Percentiles rank a stretch among this genome's conserved stretches.
phyloP scores from a whole-genome alignment of 2,113 vertebrate genomes.

The Vidua chalybeata region DNA sequence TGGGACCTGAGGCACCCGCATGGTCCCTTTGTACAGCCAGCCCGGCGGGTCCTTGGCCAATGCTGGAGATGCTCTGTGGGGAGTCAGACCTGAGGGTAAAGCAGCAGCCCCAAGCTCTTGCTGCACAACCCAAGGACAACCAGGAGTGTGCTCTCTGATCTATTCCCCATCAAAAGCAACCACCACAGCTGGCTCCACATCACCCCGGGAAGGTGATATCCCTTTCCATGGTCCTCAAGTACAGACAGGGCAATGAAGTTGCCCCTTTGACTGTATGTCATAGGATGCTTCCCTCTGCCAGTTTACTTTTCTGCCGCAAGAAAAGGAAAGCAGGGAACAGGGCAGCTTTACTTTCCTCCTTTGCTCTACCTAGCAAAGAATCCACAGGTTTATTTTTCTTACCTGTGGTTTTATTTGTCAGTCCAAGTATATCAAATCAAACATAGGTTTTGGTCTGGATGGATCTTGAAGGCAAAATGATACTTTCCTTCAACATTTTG shows the following conservation, averaged over 20 bases:
- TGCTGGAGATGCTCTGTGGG: accelerated
- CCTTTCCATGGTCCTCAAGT: neutral
- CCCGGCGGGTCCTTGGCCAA: accelerated
- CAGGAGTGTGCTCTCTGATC: accelerated
- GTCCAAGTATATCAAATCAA: slow-evolving; percentile 69
- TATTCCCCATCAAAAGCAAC: neutral
- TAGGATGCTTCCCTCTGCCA: slow-evolving; percentile 38
- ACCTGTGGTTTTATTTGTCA: slow-evolving; percentile 62
- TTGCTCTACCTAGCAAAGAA: slow-evolving; percentile 6
- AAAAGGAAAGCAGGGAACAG: neutral
- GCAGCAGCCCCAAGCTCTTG: neutral
- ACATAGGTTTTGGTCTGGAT: slow-evolving; percentile 33
- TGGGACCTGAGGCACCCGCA: neutral
- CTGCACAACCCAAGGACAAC: neutral
- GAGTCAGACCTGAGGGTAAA: neutral
- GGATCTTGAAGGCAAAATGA: slow-evolving; percentile 40
- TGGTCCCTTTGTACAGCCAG: neutral
- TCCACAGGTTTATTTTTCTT: slow-evolving; percentile 48
- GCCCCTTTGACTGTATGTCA: neutral
- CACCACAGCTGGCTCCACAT: neutral
- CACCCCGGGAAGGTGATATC: neutral
- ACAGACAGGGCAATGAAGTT: neutral
- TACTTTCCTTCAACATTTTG: slow-evolving; percentile 14
- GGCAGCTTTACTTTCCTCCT: slow-evolving; percentile 23
- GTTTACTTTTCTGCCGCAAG: neutral